phyloP scores from a whole-genome alignment of 2,797 vertebrate genomes.

The Scomberomorus guttatus region DNA sequence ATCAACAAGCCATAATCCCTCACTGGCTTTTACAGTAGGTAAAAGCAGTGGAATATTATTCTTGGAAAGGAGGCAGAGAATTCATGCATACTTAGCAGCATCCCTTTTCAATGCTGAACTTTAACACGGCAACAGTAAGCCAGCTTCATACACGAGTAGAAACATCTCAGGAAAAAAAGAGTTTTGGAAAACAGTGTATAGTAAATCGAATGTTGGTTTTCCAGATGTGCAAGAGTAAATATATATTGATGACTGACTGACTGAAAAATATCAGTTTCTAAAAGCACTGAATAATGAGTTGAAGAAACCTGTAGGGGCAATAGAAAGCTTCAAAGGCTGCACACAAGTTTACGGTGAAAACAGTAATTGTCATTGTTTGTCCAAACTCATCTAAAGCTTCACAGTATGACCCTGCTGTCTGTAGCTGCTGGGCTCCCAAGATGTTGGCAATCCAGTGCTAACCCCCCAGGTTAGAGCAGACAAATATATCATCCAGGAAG shows the following conservation, averaged over 20 bases:
- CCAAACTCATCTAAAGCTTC: too few species aligned
- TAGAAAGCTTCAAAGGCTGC: neutral
- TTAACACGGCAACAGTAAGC: slow-evolving; percentile 25
- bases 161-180: slow-evolving; percentile 12
- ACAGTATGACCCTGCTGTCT: too few species aligned
- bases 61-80: slow-evolving; percentile 55
- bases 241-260: neutral
- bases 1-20: slow-evolving; percentile 75
- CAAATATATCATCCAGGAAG: too few species aligned
- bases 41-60: slow-evolving; percentile 58
- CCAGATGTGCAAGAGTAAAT: slow-evolving; percentile 1
- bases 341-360: too few species aligned
- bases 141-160: slow-evolving; percentile 3
- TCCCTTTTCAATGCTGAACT: slow-evolving; percentile 31
- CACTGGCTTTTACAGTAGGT: slow-evolving; percentile 63
- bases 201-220: slow-evolving; percentile 19
- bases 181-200: neutral
- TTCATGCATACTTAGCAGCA: slow-evolving; percentile 57
- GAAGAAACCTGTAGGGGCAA: neutral
- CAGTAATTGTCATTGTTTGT: neutral
- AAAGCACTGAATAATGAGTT: neutral
- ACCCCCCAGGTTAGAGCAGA: too few species aligned
- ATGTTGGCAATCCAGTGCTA: too few species aligned
- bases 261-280: slow-evolving; percentile 2
- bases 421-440: too few species aligned